Evolutionary conservation across 2,113 vertebrate genomes (phyloP).

Genomic region (Coreoperca whiteheadi): DNA sequence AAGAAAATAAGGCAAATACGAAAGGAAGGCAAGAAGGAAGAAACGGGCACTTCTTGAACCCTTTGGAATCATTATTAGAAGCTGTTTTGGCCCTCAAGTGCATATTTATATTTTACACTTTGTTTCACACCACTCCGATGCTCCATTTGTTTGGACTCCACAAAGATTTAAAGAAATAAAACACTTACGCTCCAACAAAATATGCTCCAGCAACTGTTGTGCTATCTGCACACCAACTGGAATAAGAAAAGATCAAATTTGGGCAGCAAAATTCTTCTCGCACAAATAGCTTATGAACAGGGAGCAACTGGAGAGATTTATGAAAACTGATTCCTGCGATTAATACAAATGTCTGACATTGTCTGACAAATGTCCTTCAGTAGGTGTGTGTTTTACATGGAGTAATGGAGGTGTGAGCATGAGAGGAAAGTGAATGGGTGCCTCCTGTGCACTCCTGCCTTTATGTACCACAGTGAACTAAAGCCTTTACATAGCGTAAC

Average conservation of each 20-base stretch:
- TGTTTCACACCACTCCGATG: conserved; percentile 6
- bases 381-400: not conserved
- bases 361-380: conserved; percentile 4
- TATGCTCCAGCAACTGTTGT: conserved; percentile 44
- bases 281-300: not conserved
- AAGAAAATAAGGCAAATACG: not conserved
- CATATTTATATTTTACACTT: conserved; percentile 22
- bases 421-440: not conserved
- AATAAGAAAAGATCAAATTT: not conserved
- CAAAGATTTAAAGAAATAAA: conserved; percentile 31
- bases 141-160: conserved; percentile 28
- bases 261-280: not conserved
- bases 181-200: conserved; percentile 24
- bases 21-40: not conserved
- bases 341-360: not conserved
- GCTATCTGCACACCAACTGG: conserved; percentile 10
- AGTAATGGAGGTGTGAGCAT: not conserved
- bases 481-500: not conserved
- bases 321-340: not conserved
- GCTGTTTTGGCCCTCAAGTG: not conserved
- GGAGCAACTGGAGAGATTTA: conserved; percentile 23
- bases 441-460: not conserved
- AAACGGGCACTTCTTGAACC: not conserved
- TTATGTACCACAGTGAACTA: not conserved
- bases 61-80: not conserved